These are phyloP conservation scores for Bombycilla garrulus DNA, from an alignment of 2,113 vertebrate genomes.

Conservation along the genomic window DNA sequence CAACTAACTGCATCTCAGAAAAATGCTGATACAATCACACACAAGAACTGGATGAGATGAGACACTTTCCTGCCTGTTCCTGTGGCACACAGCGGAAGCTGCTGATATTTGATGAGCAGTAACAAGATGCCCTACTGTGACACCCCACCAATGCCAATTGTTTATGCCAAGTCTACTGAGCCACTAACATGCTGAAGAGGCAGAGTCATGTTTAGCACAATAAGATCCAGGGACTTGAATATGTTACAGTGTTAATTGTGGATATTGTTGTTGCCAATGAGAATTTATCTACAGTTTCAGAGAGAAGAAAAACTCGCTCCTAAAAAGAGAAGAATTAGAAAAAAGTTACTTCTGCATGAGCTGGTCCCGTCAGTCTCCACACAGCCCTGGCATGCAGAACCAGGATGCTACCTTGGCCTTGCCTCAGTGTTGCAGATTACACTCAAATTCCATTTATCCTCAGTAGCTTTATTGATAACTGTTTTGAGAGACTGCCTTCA, in stretches of 20 bases:
- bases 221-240: background rate
- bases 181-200: conserved; percentile 22
- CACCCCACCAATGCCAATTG: conserved; percentile 50
- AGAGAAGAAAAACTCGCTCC: background rate
- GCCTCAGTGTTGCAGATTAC: background rate
- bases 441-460: background rate
- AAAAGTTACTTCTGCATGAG: background rate
- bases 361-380: background rate
- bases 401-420: background rate
- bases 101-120: conserved; percentile 71
- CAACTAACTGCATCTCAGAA: conserved; percentile 55
- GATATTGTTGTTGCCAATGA: background rate
- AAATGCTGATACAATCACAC: conserved; percentile 62
- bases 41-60: conserved; percentile 36
- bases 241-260: background rate
- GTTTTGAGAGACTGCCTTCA: background rate
- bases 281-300: background rate
- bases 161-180: conserved; percentile 63
- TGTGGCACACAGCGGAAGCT: conserved; percentile 46
- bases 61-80: conserved; percentile 46
- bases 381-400: background rate
- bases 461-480: background rate
- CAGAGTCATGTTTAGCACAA: conserved; percentile 6
- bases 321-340: background rate
- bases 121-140: conserved; percentile 74